Evolutionary conservation across 2,113 vertebrate species (phyloP), one percentile per base, ranked within the genome.

Genomic region (Elephas maximus): DNA sequence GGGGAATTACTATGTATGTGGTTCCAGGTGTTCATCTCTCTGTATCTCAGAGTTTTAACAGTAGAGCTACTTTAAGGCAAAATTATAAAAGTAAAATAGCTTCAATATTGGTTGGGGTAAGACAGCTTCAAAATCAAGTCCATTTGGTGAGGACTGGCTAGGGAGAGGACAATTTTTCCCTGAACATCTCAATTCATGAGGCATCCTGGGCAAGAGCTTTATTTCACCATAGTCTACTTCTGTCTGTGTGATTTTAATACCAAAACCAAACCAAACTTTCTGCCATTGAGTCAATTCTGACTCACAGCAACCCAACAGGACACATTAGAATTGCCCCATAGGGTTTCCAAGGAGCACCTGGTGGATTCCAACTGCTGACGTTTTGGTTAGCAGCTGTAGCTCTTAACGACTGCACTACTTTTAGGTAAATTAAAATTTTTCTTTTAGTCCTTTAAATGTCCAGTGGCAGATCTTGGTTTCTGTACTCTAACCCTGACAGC

Each of bases 371-470:
- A 57, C 11, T 12, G 53, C 53, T 37, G 11, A 57, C 53, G 11
- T 57, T 57, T 17, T 57, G 53, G 53, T 57, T 57, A 17, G 53
- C 53, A 15, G 53, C 15, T 17, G 15, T 57, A 57, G 53, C 11
- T 57, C 53, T 57, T 57, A 57, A 57, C 15, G 11, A 57, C 15
- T 57, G 53, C 4, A 14, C 53, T 17, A 74, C n/a, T 81, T 85
- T n/a, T 71, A 82, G 65, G 33, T 51, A 82, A 76, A 60, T 84
- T 81, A 77, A 92, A 80, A n/a, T 71, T 86, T 23, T 92, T 87
- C 33, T 63, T 69, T 80, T 26, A 83, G 21, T 48, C 30, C 41
- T 90, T 73, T 15, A 17, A 57, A 67, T 8, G 41, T 53, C 9
- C 28, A 81, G 1, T 5, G 65, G 21, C n/a, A 90, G 14, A 26